Conservation (phyloP, 2,113 vertebrate genomes). For the Anser brachyrhynchus region DNA sequence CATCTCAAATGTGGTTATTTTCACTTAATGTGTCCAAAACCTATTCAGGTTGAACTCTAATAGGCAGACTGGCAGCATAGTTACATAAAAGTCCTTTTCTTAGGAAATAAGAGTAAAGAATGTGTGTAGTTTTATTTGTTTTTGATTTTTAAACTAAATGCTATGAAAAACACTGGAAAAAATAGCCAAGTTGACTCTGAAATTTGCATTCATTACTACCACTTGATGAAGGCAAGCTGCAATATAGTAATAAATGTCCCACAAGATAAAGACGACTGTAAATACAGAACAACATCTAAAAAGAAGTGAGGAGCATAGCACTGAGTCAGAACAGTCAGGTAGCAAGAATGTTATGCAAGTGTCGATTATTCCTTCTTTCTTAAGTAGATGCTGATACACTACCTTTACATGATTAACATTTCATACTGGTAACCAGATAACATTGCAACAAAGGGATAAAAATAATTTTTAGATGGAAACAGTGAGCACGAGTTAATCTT, state of each 20-base stretch:
- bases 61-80: not conserved
- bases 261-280: not conserved
- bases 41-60: not conserved
- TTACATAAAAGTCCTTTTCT: not conserved
- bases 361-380: slow-evolving; percentile 3
- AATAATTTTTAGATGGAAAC: not conserved
- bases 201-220: not conserved
- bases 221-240: not conserved
- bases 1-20: not conserved
- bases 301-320: not conserved
- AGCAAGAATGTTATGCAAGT: not conserved
- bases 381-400: not conserved
- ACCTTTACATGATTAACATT: slow-evolving; percentile 27
- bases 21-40: not conserved
- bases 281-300: not conserved
- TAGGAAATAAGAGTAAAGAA: not conserved
- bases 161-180: not conserved
- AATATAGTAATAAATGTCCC: not conserved
- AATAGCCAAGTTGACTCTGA: not conserved
- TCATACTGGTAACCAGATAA: slow-evolving; percentile 12
- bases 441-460: not conserved
- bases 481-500: not conserved
- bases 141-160: not conserved
- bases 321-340: not conserved
- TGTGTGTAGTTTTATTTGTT: not conserved